Percentiles rank a stretch among this genome's conserved stretches.
These are phyloP conservation scores for Margarornis squamiger DNA, from an alignment of 2,797 vertebrate genomes.

Conservation along the genomic window DNA sequence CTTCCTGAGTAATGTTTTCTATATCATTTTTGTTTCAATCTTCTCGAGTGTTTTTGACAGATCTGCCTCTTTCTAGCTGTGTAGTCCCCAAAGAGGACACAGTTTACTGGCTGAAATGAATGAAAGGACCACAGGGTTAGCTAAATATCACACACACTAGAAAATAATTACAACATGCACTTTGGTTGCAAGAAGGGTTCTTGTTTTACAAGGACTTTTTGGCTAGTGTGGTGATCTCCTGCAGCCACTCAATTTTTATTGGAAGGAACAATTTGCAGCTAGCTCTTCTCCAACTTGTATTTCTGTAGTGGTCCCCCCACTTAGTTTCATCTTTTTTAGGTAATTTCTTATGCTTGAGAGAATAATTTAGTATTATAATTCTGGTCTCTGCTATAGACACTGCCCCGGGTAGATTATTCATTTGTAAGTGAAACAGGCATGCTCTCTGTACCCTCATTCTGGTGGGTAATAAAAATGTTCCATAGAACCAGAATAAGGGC, in stretches of 20 bases:
- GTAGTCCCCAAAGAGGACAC: neutral
- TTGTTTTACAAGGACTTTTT: neutral
- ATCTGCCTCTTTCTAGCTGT: neutral
- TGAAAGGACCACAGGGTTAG: neutral
- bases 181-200: neutral
- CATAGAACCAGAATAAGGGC: neutral
- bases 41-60: neutral
- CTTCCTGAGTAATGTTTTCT: neutral
- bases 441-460: neutral
- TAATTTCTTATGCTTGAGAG: neutral
- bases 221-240: neutral
- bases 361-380: neutral
- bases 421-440: neutral
- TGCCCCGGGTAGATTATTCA: neutral
- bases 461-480: neutral
- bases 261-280: neutral
- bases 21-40: neutral
- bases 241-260: neutral
- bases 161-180: neutral
- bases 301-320: neutral
- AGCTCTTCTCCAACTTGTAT: neutral
- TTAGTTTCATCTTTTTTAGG: neutral
- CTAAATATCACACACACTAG: neutral
- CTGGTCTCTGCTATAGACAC: neutral
- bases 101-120: neutral